Evolutionary conservation across 2,797 vertebrate genomes (phyloP), one percentile per base, ranked within the genome.

Genomic region (Danio aesculapii): DNA sequence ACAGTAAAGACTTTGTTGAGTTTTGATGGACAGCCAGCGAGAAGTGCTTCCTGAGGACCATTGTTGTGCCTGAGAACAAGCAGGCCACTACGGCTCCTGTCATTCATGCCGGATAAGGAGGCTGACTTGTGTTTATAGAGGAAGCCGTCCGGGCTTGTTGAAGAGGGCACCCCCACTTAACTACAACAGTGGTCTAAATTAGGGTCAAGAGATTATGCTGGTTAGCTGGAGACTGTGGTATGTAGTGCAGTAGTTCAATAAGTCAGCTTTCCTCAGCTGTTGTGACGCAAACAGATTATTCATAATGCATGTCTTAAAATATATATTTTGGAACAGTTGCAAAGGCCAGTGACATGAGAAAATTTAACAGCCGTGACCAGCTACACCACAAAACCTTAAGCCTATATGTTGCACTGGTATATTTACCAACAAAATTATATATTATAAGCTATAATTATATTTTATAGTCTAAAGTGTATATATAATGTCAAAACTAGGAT

Each of bases 31-130:
- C 86, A 87, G 76, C 69, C 78, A 81, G 80, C 47, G 64, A 82
- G 85, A 70, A 89, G 83, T 75, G 84, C 86, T 81, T 87, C 84
- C 85, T 53, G 69, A 84, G 63, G 64, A 77, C 52, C 69, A 86
- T 87, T 88, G 86, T 90, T 82, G 58, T 86, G 64, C 53, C 85
- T 63, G 83, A 86, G 80, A 85, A 83, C 88, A 87, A 89, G 88
- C 67, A 75, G 77, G 79, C 57, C 61, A 62, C 21, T 81, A 81
- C 63, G 74, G 70, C 81, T 75, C 63, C 82, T 84, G 74, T 87
- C 72, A 16, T 69, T 86, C 66, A 67, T 43, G 39, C 50, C 6
- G 30, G 62, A 67, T 81, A 74, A 81, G 70, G 73, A 71, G 58
- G 59, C 53, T 75, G 77, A 82, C 30, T 4, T 19, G 53, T 57